Conservation (phyloP, 2,113 vertebrate species). For the Melospiza melodia region DNA sequence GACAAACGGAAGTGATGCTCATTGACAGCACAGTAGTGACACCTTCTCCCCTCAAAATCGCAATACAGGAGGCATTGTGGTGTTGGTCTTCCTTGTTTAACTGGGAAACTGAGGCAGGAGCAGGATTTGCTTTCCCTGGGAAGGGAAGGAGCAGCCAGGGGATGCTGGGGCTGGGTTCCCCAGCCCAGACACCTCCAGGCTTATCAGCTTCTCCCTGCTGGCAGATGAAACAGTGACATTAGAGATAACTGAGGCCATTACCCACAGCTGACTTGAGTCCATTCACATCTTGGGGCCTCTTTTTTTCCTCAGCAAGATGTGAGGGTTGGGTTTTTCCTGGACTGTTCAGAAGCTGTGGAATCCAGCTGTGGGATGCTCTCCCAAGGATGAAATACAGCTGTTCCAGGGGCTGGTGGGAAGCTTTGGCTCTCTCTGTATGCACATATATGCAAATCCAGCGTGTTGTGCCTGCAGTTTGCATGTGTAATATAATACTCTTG, state of each 20-base stretch:
- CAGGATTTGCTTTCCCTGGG: not conserved
- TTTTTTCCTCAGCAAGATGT: not conserved
- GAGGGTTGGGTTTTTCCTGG: not conserved
- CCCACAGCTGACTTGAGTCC: not conserved
- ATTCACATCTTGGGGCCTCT: not conserved
- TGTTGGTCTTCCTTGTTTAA: not conserved
- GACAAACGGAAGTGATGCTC: fast-evolving
- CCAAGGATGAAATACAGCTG: not conserved
- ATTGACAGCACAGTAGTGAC: fast-evolving
- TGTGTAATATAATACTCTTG: not conserved
- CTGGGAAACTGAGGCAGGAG: conserved; percentile 1
- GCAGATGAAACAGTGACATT: not conserved
- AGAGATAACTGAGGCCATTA: not conserved
- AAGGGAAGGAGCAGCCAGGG: fast-evolving
- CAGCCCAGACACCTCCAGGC: not conserved
- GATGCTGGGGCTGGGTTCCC: not conserved
- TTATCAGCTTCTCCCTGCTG: not conserved
- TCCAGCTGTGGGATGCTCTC: not conserved
- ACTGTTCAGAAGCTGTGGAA: not conserved
- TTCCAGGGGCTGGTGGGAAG: not conserved
- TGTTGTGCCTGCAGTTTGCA: not conserved
- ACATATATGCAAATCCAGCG: not conserved
- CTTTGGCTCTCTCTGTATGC: not conserved
- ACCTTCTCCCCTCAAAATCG: not conserved
- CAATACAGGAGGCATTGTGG: fast-evolving